These are phyloP conservation scores for Eptesicus fuscus DNA, from an alignment of 2,113 vertebrate genomes.

Conservation along the genomic window DNA sequence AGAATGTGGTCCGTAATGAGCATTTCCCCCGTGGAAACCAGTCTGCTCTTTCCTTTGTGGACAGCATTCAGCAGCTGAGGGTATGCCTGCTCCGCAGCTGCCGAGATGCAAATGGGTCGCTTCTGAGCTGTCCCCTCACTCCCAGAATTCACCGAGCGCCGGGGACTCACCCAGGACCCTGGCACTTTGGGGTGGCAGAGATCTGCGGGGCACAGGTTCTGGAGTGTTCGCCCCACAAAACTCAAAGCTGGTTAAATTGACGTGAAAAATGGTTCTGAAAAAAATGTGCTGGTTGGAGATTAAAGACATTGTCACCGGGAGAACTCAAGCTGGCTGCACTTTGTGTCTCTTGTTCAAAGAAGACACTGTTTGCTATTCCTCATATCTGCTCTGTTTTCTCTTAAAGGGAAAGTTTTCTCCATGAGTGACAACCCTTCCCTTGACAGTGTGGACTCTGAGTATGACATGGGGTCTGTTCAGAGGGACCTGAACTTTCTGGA, in stretches of 20 bases:
- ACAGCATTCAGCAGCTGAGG: background rate
- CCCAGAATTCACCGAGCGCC: rapidly evolving
- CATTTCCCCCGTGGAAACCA: background rate
- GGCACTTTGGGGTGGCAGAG: background rate
- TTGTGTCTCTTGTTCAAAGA: background rate
- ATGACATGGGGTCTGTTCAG: slow-evolving; percentile 91
- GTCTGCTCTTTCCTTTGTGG: background rate
- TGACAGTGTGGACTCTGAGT: slow-evolving; percentile 93
- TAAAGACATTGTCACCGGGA: background rate
- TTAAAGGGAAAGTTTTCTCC: slow-evolving; percentile 90
- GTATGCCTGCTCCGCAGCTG: background rate
- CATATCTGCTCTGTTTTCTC: slow-evolving; percentile 15
- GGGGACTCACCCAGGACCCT: too few relatives aligned
- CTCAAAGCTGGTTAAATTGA: background rate
- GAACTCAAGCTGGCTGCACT: background rate
- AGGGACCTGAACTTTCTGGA: slow-evolving; percentile 91
- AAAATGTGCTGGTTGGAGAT: background rate
- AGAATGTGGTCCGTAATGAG: background rate
- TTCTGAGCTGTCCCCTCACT: background rate
- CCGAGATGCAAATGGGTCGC: too few relatives aligned
- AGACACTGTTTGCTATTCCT: background rate
- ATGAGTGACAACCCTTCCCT: slow-evolving; percentile 91
- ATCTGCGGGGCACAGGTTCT: background rate
- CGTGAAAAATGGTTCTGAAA: background rate
- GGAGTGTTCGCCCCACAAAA: background rate